A percentile compares a stretch with the other conserved stretches of the same genome.
These are phyloP conservation scores for Amiota communis DNA, from an alignment of 2,888 invertebrate genomes.

Conservation along the genomic window DNA sequence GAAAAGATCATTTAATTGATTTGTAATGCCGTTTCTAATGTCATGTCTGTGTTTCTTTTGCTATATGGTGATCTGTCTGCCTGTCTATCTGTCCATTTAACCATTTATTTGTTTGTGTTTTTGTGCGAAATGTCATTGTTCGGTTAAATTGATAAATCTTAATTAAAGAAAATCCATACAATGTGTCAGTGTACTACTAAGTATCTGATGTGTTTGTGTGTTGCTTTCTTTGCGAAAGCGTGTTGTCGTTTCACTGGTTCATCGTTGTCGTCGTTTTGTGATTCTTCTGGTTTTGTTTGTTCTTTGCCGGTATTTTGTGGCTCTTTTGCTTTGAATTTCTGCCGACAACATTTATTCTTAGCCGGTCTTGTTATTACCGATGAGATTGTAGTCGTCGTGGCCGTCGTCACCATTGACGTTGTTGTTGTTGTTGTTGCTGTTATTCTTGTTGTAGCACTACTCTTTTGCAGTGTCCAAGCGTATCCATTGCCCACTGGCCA, in stretches of 20 bases:
- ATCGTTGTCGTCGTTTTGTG: background rate
- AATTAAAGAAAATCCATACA: conserved; percentile 29
- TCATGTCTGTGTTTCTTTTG: background rate
- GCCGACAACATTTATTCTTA: conserved; percentile 22
- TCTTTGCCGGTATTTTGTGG: conserved; percentile 23
- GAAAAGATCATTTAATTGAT: too few relatives aligned
- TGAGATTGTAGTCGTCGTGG: too few relatives aligned
- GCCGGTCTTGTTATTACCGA: background rate
- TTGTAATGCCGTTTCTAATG: too few relatives aligned
- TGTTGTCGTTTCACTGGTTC: conserved; percentile 6
- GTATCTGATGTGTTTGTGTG: background rate
- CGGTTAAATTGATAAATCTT: conserved; percentile 24
- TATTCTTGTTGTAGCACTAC: background rate
- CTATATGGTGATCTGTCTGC: background rate
- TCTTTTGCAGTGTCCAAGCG: background rate
- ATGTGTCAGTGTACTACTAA: conserved; percentile 17
- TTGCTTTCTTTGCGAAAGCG: background rate
- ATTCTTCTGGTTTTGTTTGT: conserved; percentile 17
- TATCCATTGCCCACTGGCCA: background rate
- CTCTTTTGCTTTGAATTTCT: conserved; percentile 14
- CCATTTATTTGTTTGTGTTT: background rate
- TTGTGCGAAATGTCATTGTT: conserved; percentile 4
- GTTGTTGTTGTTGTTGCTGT: too few relatives aligned
- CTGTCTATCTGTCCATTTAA: background rate
- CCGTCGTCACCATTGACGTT: too few relatives aligned